Base-by-base conservation (phyloP, 2,113 vertebrate species). In the Steatornis caripensis region DNA sequence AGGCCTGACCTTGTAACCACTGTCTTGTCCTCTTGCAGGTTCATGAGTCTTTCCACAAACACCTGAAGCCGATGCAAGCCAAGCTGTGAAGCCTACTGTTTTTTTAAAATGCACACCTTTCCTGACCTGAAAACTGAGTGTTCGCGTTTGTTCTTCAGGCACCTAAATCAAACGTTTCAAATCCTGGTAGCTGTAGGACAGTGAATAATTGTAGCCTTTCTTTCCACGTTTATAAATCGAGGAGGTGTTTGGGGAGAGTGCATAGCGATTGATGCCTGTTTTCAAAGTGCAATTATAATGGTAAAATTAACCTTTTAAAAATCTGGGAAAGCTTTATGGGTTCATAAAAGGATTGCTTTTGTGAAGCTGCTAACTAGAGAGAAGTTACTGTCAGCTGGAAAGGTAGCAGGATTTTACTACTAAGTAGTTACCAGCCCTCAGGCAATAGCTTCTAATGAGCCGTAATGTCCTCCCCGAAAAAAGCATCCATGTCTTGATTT, bases 11-110 rank as follows among this genome's bases (percentile, higher is more conserved):
- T 32, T 11, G 41, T 43, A 53, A 74, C 75, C 13, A 13, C 24
- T 70, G 24, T 75, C 76, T 72, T 91, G 8, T 58, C 32, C 55
- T 48, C 80, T 51, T 69, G 19, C 95, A 99, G 99, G 99, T 99
- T 75, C 99, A 99, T 2, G 98, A 99, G 45, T 99, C 99, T 36
- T 99, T 98, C 95, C 87, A 99, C 97, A 99, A 99, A 93, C 98
- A 99, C 95, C 98, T 99, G 97, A 99, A 99, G 94, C 98, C 99
- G 1, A 95, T 99, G 96, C 98, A 99, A 88, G 98, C 99, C 97
- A 99, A 99, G 96, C 98, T 99, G 97, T 99, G 98, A 99, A 94
- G 18, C 37, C 76, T 17, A 29, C 49, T 71, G 61, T 5, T 5
- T 37, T 51, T 60, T 78, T 22, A 8, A 91, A 90, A 54, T 29